phyloP scores from a whole-genome alignment of 2,113 vertebrate species.

The Geococcyx californianus region DNA sequence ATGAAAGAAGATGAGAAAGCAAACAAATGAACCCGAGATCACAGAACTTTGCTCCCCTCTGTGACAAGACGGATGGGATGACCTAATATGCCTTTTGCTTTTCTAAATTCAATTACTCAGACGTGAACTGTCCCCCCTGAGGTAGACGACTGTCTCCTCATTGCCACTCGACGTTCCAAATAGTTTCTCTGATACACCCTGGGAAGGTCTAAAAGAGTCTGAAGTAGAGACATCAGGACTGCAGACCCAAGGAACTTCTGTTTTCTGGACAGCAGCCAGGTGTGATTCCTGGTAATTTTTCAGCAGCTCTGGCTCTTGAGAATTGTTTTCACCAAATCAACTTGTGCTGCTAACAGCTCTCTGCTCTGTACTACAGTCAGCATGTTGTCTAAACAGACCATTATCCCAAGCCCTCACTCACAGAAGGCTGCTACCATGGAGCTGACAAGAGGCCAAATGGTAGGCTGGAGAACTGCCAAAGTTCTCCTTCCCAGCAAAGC shows the following conservation, averaged over 20 bases:
- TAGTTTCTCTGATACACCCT: background rate
- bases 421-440: conserved; percentile 62
- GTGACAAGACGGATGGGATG: background rate
- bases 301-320: conserved; percentile 7
- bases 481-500: conserved; percentile 53
- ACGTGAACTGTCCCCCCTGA: background rate
- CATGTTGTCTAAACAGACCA: conserved; percentile 67
- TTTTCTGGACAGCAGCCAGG: conserved; percentile 12
- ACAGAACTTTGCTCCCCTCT: background rate
- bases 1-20: background rate
- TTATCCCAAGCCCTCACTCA: background rate
- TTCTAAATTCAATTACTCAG: background rate
- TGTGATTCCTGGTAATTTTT: conserved; percentile 50
- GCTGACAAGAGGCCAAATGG: conserved; percentile 62
- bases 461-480: conserved; percentile 67
- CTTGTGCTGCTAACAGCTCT: conserved; percentile 26
- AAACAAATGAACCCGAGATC: background rate
- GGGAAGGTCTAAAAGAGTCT: background rate
- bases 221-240: background rate
- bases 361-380: conserved; percentile 54
- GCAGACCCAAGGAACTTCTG: background rate
- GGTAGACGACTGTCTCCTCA: background rate
- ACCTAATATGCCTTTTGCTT: background rate
- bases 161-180: background rate
- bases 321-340: conserved; percentile 51